Conservation (phyloP, 2,113 vertebrate genomes). For the Plecotus auritus region DNA sequence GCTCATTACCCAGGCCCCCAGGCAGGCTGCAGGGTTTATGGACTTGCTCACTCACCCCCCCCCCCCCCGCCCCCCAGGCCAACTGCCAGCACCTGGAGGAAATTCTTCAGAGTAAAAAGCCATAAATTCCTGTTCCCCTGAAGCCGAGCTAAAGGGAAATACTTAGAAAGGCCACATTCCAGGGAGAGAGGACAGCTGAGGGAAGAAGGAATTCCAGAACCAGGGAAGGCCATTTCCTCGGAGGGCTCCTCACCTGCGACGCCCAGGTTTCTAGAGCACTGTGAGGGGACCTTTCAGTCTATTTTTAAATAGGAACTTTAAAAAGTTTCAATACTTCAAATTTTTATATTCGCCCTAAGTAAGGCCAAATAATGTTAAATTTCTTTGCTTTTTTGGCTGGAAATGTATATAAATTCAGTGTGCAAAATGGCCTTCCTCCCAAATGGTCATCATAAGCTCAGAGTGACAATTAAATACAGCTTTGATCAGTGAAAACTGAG, state of each 20-base stretch:
- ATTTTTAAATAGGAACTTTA: not conserved
- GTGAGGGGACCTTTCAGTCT: not conserved
- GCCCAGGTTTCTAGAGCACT: not conserved
- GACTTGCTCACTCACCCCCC: not conserved
- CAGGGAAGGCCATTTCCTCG: not conserved
- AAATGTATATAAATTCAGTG: not conserved
- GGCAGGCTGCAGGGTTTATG: conserved; percentile 3
- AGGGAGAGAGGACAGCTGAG: not conserved
- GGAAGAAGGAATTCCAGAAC: not conserved
- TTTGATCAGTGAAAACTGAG: not conserved
- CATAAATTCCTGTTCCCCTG: conserved; percentile 40
- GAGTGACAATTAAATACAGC: not conserved
- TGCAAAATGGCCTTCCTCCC: not conserved
- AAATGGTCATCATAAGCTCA: not conserved
- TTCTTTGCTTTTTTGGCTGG: not conserved
- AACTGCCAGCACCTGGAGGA: conserved; percentile 60
- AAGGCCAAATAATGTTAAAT: not conserved
- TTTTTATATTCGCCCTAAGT: not conserved
- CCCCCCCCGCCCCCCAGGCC: not conserved
- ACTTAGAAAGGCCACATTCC: not conserved
- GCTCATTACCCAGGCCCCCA: not conserved
- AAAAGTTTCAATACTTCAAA: not conserved
- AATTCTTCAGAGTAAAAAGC: conserved; percentile 43
- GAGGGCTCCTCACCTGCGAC: not conserved
- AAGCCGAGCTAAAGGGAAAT: not conserved